phyloP scores from a whole-genome alignment of 2,888 invertebrate genomes.

The Marronus borbonicus region DNA sequence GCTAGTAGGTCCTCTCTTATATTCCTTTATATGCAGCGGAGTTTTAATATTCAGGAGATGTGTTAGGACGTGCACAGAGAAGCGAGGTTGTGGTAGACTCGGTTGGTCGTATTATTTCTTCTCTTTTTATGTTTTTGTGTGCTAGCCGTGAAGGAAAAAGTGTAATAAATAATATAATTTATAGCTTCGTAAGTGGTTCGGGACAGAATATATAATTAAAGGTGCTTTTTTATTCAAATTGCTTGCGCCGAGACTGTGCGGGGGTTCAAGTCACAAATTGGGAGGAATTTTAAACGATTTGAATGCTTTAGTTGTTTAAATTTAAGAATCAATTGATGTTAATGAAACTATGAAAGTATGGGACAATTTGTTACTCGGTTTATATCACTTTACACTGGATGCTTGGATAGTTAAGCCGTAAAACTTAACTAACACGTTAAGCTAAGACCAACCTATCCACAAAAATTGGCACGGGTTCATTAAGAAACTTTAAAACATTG shows the following conservation, averaged over 20 bases:
- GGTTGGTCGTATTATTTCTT: slow-evolving; percentile 1
- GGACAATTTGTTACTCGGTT: no score
- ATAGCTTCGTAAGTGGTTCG: slow-evolving; percentile 31
- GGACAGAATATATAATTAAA: slow-evolving; percentile 39
- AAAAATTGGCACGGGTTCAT: no score
- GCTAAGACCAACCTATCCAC: no score
- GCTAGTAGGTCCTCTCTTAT: slow-evolving; percentile 9
- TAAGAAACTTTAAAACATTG: no score
- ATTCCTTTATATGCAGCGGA: not conserved
- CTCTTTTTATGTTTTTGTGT: slow-evolving; percentile 7
- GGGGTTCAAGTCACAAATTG: slow-evolving; percentile 14
- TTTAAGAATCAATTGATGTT: not conserved
- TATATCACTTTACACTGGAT: no score
- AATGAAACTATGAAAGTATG: no score
- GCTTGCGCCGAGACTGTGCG: not conserved
- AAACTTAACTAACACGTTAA: no score
- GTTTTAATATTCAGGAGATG: slow-evolving; percentile 42
- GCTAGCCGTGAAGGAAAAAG: not conserved
- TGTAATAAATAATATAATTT: slow-evolving; percentile 42
- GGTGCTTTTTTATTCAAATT: slow-evolving; percentile 35
- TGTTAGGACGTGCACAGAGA: slow-evolving; percentile 9
- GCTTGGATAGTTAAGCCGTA: no score
- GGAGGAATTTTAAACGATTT: slow-evolving; percentile 11
- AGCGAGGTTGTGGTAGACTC: not conserved
- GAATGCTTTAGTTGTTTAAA: slow-evolving; percentile 7